Evolutionary conservation across 2,113 vertebrate genomes (phyloP).

Genomic region (Nothoprocta pentlandii): DNA sequence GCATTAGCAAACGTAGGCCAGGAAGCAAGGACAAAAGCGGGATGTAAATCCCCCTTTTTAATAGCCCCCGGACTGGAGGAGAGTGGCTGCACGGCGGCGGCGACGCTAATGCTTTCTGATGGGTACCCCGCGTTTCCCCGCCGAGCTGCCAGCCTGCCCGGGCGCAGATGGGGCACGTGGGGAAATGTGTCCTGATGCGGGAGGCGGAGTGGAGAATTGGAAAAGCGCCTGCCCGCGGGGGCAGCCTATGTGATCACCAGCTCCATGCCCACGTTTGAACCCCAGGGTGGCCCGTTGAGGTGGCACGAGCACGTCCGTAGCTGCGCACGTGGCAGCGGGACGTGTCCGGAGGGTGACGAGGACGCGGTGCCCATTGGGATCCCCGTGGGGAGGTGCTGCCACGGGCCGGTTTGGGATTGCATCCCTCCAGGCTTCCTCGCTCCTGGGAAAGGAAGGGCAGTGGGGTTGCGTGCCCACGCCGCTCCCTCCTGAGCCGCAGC

Average conservation of each 20-base stretch:
- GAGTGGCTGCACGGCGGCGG: neutral
- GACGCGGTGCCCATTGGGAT: neutral
- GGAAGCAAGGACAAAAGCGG: slow-evolving; percentile 50
- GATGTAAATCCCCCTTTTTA: neutral
- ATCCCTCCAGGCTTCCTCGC: neutral
- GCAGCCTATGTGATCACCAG: neutral
- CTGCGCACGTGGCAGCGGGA: neutral
- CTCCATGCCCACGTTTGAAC: neutral
- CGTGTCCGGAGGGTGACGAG: neutral
- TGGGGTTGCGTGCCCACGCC: fast-evolving
- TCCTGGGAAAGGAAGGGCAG: neutral
- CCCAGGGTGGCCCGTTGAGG: neutral
- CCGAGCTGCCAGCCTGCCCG: fast-evolving
- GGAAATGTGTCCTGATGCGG: neutral
- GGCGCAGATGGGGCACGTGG: fast-evolving
- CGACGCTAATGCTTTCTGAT: neutral
- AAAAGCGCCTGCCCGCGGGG: neutral
- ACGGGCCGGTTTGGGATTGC: neutral
- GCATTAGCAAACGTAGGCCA: slow-evolving; percentile 6
- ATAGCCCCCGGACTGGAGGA: slow-evolving; percentile 22
- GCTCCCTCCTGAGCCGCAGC: fast-evolving
- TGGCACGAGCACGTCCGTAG: neutral
- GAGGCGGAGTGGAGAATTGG: neutral
- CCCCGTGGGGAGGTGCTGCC: too few species aligned
- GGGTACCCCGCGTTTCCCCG: neutral